phyloP scores from a whole-genome alignment of 2,797 vertebrate species.

The Toxotes lorentzi region DNA sequence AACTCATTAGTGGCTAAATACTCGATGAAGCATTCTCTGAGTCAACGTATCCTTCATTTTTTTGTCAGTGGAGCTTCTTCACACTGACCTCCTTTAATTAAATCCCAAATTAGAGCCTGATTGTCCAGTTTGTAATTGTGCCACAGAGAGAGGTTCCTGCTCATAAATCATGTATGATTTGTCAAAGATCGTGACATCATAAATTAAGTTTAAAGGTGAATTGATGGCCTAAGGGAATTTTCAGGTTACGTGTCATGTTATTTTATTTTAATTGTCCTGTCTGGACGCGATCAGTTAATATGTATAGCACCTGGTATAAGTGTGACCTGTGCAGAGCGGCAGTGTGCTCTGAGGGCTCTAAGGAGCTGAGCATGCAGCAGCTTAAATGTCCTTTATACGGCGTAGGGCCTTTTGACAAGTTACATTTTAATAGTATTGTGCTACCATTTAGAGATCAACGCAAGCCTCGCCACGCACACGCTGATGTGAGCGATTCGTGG shows the following conservation, averaged over 20 bases:
- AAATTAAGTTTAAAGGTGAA: slow-evolving; percentile 51
- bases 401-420: slow-evolving; percentile 44
- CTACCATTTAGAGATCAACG: slow-evolving; percentile 58
- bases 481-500: slow-evolving; percentile 49
- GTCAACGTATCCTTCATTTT: slow-evolving; percentile 58
- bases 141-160: slow-evolving; percentile 37
- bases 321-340: slow-evolving; percentile 8
- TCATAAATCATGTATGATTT: slow-evolving; percentile 49
- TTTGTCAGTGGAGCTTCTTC: slow-evolving; percentile 63
- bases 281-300: slow-evolving; percentile 6
- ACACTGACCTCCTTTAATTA: slow-evolving; percentile 71
- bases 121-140: slow-evolving; percentile 63
- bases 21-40: slow-evolving; percentile 51
- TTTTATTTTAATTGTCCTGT: slow-evolving; percentile 24
- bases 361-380: slow-evolving; percentile 24
- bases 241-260: slow-evolving; percentile 15
- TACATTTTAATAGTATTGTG: slow-evolving; percentile 64
- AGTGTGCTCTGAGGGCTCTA: slow-evolving; percentile 26
- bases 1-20: slow-evolving; percentile 69
- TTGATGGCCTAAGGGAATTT: slow-evolving; percentile 9
- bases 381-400: slow-evolving; percentile 47
- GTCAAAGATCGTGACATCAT: slow-evolving; percentile 47
- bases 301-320: slow-evolving; percentile 3
- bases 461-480: slow-evolving; percentile 13
- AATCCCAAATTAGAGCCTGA: slow-evolving; percentile 62